Conservation (phyloP, 2,888 invertebrate genomes). For the Lydus trimaculatus region DNA sequence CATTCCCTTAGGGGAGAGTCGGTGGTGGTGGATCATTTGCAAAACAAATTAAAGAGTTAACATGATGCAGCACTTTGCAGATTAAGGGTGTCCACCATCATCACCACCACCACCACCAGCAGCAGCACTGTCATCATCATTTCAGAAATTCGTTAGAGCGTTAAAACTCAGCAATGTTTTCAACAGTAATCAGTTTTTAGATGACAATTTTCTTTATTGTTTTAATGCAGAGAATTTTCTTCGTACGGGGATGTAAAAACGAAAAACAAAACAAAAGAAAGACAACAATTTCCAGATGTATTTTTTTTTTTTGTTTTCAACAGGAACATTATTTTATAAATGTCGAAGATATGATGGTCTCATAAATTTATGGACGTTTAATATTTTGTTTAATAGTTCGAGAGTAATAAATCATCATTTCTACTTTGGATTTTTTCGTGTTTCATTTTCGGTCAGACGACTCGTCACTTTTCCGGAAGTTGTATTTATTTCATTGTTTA, state of each 20-base stretch:
- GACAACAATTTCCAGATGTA: background rate
- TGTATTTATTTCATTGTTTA: constrained; percentile 32
- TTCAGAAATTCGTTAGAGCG: constrained; percentile 35
- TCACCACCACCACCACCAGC: background rate
- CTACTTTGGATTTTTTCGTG: constrained; percentile 19
- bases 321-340: background rate
- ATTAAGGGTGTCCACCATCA: constrained; percentile 49
- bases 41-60: constrained; percentile 59
- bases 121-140: background rate
- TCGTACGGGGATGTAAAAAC: no score
- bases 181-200: constrained; percentile 17
- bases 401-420: constrained; percentile 25
- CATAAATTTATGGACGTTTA: constrained; percentile 31
- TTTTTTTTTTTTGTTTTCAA: background rate
- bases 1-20: constrained; percentile 34
- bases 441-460: background rate
- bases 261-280: background rate
- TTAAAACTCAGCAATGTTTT: constrained; percentile 35
- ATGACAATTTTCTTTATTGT: constrained; percentile 10
- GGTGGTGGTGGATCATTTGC: constrained; percentile 52
- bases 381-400: constrained; percentile 29
- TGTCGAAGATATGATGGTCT: constrained; percentile 1
- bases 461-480: constrained; percentile 25
- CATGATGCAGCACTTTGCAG: constrained; percentile 58
- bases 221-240: background rate